Conservation (phyloP, 2,113 vertebrate species). For the Camelus bactrianus region DNA sequence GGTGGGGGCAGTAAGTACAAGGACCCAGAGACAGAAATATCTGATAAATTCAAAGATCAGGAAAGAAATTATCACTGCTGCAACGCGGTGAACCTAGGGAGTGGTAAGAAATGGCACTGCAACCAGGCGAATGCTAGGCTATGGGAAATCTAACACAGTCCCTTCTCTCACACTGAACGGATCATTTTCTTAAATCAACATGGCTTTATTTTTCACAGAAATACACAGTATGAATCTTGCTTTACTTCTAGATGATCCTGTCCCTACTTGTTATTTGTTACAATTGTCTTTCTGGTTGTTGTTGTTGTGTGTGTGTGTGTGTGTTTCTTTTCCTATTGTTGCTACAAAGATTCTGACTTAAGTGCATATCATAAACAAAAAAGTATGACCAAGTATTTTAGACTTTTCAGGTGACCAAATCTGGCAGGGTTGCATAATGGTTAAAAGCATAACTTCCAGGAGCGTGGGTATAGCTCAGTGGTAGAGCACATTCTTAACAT, state of each 20-base stretch:
- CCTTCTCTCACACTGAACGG: not conserved
- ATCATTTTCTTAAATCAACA: not conserved
- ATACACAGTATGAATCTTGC: not conserved
- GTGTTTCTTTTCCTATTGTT: not conserved
- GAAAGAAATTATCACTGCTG: not conserved
- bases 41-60: not conserved
- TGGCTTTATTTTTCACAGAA: not conserved
- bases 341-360: conserved; percentile 19
- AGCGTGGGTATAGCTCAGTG: too few relatives aligned
- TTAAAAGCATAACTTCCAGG: conserved; percentile 21
- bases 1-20: not conserved
- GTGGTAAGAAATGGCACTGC: not conserved
- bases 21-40: conserved; percentile 15
- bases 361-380: conserved; percentile 35
- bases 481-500: too few relatives aligned
- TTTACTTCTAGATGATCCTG: not conserved
- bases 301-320: too few relatives aligned
- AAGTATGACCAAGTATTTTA: not conserved
- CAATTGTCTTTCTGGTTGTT: not conserved
- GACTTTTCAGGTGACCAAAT: not conserved
- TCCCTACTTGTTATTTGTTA: not conserved
- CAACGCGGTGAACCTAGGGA: not conserved
- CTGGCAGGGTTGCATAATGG: not conserved
- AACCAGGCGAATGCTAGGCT: not conserved
- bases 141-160: not conserved